Conservation (phyloP, 2,113 vertebrate species). For the Sceloporus undulatus region DNA sequence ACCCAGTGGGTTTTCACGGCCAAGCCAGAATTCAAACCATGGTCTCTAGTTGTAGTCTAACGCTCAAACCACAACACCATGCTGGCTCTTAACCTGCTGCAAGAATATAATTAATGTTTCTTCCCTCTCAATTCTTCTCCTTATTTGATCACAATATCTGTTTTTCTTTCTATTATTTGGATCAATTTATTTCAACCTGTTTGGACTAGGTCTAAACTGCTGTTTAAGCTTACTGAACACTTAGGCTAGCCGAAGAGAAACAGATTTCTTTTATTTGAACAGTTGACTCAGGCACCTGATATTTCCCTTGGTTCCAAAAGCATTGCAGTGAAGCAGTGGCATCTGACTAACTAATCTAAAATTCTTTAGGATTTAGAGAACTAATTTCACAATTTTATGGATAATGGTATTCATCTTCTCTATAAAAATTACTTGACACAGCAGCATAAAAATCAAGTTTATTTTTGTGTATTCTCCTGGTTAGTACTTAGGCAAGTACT, state of each 20-base stretch:
- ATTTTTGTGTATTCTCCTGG: neutral
- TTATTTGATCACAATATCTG: neutral
- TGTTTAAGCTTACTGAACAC: neutral
- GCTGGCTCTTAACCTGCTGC: too few relatives aligned
- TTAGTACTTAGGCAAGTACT: neutral
- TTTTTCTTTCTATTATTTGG: neutral
- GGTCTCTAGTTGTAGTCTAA: too few relatives aligned
- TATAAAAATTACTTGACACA: neutral
- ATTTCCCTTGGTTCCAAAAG: neutral
- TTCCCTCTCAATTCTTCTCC: neutral
- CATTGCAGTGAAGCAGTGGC: neutral
- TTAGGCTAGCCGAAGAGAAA: neutral
- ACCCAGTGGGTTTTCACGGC: too few relatives aligned
- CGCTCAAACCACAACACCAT: too few relatives aligned
- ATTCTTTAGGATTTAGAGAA: neutral
- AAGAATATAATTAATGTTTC: neutral
- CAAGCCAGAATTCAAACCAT: too few relatives aligned
- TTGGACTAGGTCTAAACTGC: neutral
- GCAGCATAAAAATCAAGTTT: neutral
- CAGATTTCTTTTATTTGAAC: neutral
- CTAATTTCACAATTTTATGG: neutral
- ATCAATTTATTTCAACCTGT: constrained; percentile 8
- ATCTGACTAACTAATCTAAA: neutral
- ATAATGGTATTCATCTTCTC: neutral
- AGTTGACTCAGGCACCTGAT: neutral